These are phyloP conservation scores for Uromys caudimaculatus DNA, from an alignment of 2,797 vertebrate genomes.

Conservation along the genomic window DNA sequence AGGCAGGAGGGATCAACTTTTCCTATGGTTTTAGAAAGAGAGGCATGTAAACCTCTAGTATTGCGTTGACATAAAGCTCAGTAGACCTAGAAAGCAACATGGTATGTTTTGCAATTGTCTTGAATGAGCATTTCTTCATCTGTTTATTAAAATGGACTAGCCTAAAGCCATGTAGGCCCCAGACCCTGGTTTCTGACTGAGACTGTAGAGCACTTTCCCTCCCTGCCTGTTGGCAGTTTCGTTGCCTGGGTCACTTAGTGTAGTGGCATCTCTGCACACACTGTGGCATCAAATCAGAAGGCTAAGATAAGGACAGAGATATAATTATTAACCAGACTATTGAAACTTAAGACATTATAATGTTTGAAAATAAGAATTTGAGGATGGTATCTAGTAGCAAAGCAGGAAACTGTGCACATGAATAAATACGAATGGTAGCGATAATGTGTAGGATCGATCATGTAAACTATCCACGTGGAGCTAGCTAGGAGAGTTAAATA, in stretches of 20 bases:
- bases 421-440: not conserved
- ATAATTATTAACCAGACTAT: not conserved
- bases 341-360: not conserved
- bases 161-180: not conserved
- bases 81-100: not conserved
- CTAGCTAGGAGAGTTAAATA: not conserved
- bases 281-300: not conserved
- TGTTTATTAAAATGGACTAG: not conserved
- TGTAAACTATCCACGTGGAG: not conserved
- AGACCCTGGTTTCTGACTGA: not conserved
- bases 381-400: not conserved
- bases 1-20: not conserved
- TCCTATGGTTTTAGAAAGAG: not conserved
- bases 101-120: not conserved
- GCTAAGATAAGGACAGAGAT: not conserved
- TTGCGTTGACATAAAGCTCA: not conserved
- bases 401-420: not conserved
- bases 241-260: not conserved
- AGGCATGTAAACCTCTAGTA: slow-evolving; percentile 4
- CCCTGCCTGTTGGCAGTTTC: not conserved
- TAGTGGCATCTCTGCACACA: not conserved
- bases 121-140: not conserved
- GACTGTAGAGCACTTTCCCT: not conserved
- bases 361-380: not conserved
- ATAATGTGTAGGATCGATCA: not conserved